These are phyloP conservation scores for Spodoptera litura DNA, from an alignment of 1,140 invertebrate genomes.

Conservation along the genomic window DNA sequence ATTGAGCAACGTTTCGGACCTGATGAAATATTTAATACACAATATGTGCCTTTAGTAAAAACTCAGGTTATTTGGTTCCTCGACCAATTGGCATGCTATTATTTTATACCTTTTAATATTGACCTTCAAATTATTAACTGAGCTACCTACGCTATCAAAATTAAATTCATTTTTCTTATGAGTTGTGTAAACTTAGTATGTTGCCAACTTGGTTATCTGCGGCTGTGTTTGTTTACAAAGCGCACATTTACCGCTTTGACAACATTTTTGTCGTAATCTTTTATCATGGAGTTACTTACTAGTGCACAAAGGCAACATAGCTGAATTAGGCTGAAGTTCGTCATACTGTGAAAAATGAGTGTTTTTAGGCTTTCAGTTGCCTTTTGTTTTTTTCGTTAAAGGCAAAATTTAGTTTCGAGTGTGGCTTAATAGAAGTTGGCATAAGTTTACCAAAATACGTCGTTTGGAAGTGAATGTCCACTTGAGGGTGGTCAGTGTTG, in stretches of 20 bases:
- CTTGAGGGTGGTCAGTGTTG: conserved; percentile 68
- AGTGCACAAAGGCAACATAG: not conserved
- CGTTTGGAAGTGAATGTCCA: conserved; percentile 75
- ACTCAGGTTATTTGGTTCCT: not conserved
- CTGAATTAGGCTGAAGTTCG: not conserved
- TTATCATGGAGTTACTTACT: conserved; percentile 41
- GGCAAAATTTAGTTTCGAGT: not conserved
- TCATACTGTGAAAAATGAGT: not conserved
- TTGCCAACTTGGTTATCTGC: conserved; percentile 64
- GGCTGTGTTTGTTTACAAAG: conserved; percentile 69
- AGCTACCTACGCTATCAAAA: conserved; percentile 32
- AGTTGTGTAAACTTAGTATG: conserved; percentile 50
- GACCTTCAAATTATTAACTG: conserved; percentile 24
- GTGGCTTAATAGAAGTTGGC: conserved; percentile 18
- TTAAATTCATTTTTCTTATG: conserved; percentile 50
- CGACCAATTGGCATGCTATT: conserved; percentile 11
- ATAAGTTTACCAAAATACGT: conserved; percentile 65
- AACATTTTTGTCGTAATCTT: conserved; percentile 54
- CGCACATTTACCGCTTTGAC: conserved; percentile 49
- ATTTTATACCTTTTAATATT: conserved; percentile 20
- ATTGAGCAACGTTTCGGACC: conserved; percentile 41
- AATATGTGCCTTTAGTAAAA: conserved; percentile 38
- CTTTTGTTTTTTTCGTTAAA: not conserved
- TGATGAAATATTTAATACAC: conserved; percentile 38
- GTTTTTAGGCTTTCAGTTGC: not conserved